These are phyloP conservation scores for Cryptus viduatorius DNA, from an alignment of 2,888 invertebrate genomes.

Conservation along the genomic window DNA sequence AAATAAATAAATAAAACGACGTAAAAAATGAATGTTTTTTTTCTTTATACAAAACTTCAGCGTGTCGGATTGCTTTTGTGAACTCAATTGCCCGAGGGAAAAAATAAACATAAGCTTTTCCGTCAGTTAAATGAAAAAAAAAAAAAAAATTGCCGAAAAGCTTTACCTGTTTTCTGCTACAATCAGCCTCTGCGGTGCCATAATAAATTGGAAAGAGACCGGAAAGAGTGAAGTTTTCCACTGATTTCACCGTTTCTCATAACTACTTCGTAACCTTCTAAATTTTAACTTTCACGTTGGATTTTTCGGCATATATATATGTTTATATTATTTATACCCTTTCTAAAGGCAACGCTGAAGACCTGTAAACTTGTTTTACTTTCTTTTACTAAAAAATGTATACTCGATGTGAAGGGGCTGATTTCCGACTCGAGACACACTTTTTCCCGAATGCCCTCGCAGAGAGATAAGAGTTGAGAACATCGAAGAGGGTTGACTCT, in stretches of 20 bases:
- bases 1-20: too few relatives aligned
- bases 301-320: neutral
- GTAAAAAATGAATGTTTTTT: too few relatives aligned
- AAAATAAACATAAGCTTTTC: neutral
- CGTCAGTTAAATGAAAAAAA: neutral
- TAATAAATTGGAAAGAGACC: neutral
- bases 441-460: neutral
- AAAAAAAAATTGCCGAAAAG: neutral
- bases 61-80: too few relatives aligned
- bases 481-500: neutral
- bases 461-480: constrained; percentile 2
- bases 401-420: neutral
- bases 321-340: neutral
- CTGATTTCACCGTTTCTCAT: neutral
- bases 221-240: neutral
- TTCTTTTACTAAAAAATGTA: neutral
- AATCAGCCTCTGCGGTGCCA: neutral
- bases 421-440: neutral
- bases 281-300: neutral
- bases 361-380: neutral
- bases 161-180: neutral
- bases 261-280: neutral
- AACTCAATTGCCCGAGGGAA: too few relatives aligned
- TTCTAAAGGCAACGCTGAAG: neutral
- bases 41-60: too few relatives aligned